Base-by-base conservation (phyloP, 2,888 invertebrate species). In the Slavum lentiscoides region DNA sequence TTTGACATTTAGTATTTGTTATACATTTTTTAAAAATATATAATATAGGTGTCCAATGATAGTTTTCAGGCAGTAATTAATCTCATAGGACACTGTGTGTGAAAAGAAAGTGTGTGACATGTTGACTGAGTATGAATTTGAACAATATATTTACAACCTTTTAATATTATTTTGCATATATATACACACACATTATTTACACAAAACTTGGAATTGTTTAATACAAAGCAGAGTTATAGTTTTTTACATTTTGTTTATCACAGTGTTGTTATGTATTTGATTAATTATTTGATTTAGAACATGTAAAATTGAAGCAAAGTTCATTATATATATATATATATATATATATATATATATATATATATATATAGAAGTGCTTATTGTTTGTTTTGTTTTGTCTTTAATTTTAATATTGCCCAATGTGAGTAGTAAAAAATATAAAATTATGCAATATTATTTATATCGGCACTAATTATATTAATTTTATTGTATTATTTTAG, bases 201-300 rank as follows among this genome's bases (percentile, higher is more conserved):
- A 21, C 30, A 66, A 74, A 55, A 53, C n/a, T 62, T 19, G 3
- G 6, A 74, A 53, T 49, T 49, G 11, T 9, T 49, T 74, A 53
- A 64, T 55, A 15, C 7, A 62, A 70, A 55, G n/a, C 21, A 4
- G n/a, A 37, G 49, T 43, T 62, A 17, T 53, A 53, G 21, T 62
- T 53, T 55, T 72, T 72, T 80, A 55, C 53, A 21, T 55, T 49
- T 72, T 64, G 55, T 23, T 80, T 80, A 80, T 80, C 80, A 80
- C 80, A 80, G 80, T 72, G 19, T 72, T 77, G 80, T 77, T 70
- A 77, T 72, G 39, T 77, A 49, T 61, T 68, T 77, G 37, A 74
- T 66, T 39, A 23, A 21, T 30, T 23, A 59, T 66, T 74, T n/a
- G n/a, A 55, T 55, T 55, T 53, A 59, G 9, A 61, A 21, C 9